Evolutionary conservation across 2,113 vertebrate species (phyloP), one percentile per base, ranked within the genome.

Genomic region (Lepus europaeus): DNA sequence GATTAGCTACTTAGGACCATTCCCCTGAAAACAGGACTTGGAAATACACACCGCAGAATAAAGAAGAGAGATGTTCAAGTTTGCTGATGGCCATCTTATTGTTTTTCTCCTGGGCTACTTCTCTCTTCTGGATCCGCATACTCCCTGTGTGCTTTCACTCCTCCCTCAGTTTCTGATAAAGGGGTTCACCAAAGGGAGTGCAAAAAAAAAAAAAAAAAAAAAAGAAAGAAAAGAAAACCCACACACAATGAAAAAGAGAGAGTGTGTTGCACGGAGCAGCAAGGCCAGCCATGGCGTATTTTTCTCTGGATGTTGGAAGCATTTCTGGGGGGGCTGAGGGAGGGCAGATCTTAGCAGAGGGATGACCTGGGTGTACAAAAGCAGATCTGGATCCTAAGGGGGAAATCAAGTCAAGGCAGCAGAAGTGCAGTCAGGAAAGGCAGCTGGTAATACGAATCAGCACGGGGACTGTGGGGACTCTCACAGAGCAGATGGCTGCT

Each of bases 131-230:
- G 27, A 13, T 94, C n/a, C 59, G 6, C 0, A 12, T 33, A 27
- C 33, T 95, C 25, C 10, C 27, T 93, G 33, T 77, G 76, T 83
- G 51, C 66, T 29, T 51, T 95, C 29, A 29, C 9, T 3, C 9
- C n/a, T 56, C 36, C 33, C n/a, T 92, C 5, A 22, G 17, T 59
- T 82, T 90, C n/a, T 92, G 88, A 85, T 51, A 87, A 89, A 70
- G 33, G 12, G 11, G 70, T 7, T 36, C 66, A 83, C 11, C 29
- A 90, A 56, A 81, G 25, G 27, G 20, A 70, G 0, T 25, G 9
- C 61, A 2, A n/a, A 73, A 51, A 22, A 22, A n/a, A n/a, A 69
- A 19, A 70, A 70, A 33, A 70, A 33, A 33, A 33, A 33, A n/a
- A 69, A 73, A 51, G 17, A 22, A n/a, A n/a, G 33, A 19, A 70